Conservation (phyloP, 2,888 invertebrate genomes). For the Agrochola circellaris region DNA sequence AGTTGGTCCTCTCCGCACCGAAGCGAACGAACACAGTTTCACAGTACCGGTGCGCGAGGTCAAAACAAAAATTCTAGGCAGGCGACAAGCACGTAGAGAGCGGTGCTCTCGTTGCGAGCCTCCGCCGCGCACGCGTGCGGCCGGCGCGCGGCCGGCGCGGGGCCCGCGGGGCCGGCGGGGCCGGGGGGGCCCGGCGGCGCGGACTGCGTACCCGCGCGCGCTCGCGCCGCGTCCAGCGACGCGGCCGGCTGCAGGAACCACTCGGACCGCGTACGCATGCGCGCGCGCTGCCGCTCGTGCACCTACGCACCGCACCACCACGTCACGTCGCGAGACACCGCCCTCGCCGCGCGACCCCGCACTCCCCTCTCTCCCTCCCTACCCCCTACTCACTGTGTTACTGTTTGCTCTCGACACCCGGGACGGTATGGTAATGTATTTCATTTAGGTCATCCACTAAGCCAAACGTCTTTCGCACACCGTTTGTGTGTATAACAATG, state of each 20-base stretch:
- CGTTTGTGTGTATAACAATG: background rate
- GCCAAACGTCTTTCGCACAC: slow-evolving; percentile 22
- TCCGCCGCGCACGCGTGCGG: slow-evolving; percentile 72
- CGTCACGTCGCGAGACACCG: slow-evolving; percentile 54
- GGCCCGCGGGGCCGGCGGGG: slow-evolving; percentile 49
- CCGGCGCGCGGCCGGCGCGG: slow-evolving; percentile 56
- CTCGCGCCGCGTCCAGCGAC: slow-evolving; percentile 86
- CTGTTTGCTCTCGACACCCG: slow-evolving; percentile 9
- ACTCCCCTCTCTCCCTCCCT: slow-evolving; percentile 5
- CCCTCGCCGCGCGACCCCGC: slow-evolving; percentile 58
- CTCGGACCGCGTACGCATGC: slow-evolving; percentile 99
- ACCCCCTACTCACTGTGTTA: slow-evolving; percentile 35
- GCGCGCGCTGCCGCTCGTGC: slow-evolving; percentile 98
- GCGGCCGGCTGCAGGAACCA: slow-evolving; percentile 97
- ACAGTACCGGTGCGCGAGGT: slow-evolving; percentile 87
- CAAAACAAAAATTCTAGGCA: slow-evolving; percentile 91
- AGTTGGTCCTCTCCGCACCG: slow-evolving; percentile 83
- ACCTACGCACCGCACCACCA: slow-evolving; percentile 91
- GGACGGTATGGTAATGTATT: background rate
- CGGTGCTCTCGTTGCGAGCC: slow-evolving; percentile 83
- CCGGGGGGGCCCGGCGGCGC: slow-evolving; percentile 59
- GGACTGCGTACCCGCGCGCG: slow-evolving; percentile 84
- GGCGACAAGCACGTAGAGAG: slow-evolving; percentile 90
- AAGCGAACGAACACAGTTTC: slow-evolving; percentile 83
- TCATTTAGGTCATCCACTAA: slow-evolving; percentile 4